phyloP scores from a whole-genome alignment of 2,888 invertebrate species.

The Tethea ocularis region DNA sequence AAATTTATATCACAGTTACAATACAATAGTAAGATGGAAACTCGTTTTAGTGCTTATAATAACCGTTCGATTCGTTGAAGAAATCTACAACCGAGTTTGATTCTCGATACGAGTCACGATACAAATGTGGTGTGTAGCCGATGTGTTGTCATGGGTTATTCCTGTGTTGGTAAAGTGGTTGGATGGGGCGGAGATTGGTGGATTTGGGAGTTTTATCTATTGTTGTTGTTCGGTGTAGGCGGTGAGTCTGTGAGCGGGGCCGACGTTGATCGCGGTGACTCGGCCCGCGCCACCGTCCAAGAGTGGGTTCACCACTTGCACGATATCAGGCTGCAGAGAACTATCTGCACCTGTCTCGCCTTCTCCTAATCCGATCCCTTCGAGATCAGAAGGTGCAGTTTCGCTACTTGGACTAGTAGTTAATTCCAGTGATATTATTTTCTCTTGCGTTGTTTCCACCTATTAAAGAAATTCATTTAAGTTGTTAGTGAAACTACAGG shows the following conservation, averaged over 20 bases:
- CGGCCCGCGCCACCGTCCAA: constrained; percentile 75
- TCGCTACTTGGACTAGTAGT: constrained; percentile 86
- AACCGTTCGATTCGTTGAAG: constrained; percentile 72
- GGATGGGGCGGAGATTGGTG: constrained; percentile 42
- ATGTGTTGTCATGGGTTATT: constrained; percentile 50
- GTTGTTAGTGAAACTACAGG: not conserved
- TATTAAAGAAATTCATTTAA: constrained; percentile 56
- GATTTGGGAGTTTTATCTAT: constrained; percentile 23
- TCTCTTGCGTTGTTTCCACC: constrained; percentile 96
- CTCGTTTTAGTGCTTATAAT: constrained; percentile 53
- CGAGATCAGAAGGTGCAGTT: constrained; percentile 76
- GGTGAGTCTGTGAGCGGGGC: constrained; percentile 69
- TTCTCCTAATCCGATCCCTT: constrained; percentile 68
- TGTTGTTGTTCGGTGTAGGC: constrained; percentile 62
- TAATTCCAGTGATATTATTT: constrained; percentile 94
- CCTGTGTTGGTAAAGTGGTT: constrained; percentile 24
- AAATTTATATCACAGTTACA: constrained; percentile 82
- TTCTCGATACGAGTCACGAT: constrained; percentile 41
- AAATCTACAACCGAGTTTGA: constrained; percentile 75
- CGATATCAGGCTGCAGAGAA: constrained; percentile 81
- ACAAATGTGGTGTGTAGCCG: constrained; percentile 25
- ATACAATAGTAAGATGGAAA: constrained; percentile 77
- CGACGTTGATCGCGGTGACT: constrained; percentile 77
- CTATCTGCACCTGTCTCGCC: constrained; percentile 72
- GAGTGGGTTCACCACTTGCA: constrained; percentile 80